A percentile compares a stretch with the other conserved stretches of the same genome.
These are phyloP conservation scores for Ammodytes marinus DNA, from an alignment of 2,113 vertebrate species.

Conservation along the genomic window DNA sequence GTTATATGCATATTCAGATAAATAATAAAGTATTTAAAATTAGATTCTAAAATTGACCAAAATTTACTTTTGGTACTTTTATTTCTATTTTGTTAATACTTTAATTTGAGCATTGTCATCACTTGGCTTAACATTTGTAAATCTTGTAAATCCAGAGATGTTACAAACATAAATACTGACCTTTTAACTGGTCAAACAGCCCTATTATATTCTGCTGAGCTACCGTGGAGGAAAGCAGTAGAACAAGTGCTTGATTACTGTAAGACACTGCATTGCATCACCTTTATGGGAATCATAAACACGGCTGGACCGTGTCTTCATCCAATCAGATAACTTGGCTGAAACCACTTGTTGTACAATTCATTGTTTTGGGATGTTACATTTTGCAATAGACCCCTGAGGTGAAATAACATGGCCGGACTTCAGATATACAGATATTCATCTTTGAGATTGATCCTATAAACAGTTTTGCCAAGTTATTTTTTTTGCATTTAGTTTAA, in stretches of 20 bases:
- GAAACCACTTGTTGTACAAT: neutral
- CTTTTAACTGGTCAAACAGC: neutral
- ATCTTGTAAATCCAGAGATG: neutral
- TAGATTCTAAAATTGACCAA: neutral
- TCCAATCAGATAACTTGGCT: conserved; percentile 43
- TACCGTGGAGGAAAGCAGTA: neutral
- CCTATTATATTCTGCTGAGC: neutral
- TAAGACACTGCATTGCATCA: conserved; percentile 1
- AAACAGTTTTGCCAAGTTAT: neutral
- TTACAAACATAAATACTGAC: neutral
- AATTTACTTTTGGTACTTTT: neutral
- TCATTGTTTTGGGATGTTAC: neutral
- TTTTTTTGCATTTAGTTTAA: conserved; percentile 21
- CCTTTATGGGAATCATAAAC: conserved; percentile 33
- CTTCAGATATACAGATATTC: conserved; percentile 30
- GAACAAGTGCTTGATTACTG: neutral
- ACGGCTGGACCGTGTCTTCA: conserved; percentile 17
- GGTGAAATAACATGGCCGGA: conserved; percentile 24
- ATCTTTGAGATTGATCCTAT: conserved; percentile 14
- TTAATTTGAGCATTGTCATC: too few relatives aligned
- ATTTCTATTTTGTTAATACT: neutral
- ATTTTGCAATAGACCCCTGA: conserved; percentile 21
- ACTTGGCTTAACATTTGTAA: neutral
- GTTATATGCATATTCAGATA: neutral
- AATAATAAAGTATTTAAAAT: neutral